Evolutionary conservation across 2,888 invertebrate species (phyloP).

Genomic region (Polymixis flavicincta): DNA sequence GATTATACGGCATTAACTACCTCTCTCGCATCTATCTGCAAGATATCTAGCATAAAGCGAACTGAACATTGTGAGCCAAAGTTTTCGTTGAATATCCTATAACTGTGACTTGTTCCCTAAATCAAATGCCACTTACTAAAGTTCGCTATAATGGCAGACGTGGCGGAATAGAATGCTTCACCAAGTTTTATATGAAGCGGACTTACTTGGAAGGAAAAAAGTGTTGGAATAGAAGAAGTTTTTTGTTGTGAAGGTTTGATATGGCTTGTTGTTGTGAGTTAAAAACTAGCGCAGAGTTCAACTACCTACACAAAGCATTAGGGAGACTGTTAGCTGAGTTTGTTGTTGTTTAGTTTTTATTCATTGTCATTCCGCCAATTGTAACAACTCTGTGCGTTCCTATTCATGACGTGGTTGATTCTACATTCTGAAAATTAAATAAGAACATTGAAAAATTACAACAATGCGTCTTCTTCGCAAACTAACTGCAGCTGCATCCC

Average conservation of each 20-base stretch:
- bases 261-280: slow-evolving; percentile 37
- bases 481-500: slow-evolving; percentile 8
- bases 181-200: slow-evolving; percentile 53
- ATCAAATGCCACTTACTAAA: slow-evolving; percentile 68
- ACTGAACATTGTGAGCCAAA: slow-evolving; percentile 48
- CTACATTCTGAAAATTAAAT: background rate
- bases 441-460: background rate
- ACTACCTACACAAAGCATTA: slow-evolving; percentile 1
- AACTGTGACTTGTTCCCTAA: slow-evolving; percentile 62
- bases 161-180: slow-evolving; percentile 44
- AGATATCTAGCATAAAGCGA: slow-evolving; percentile 32
- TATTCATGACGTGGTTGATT: background rate
- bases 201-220: slow-evolving; percentile 30
- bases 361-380: background rate
- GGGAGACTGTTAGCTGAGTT: background rate
- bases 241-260: slow-evolving; percentile 33
- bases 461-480: background rate
- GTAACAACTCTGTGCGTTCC: background rate
- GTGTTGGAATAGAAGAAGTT: slow-evolving; percentile 17
- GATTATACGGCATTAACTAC: slow-evolving; percentile 19
- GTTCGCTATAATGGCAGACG: slow-evolving; percentile 57
- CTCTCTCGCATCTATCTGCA: slow-evolving; percentile 15
- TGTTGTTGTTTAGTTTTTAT: slow-evolving; percentile 4
- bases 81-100: slow-evolving; percentile 58
- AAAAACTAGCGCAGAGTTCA: slow-evolving; percentile 26